A percentile compares a stretch with the other conserved stretches of the same genome.
These are phyloP conservation scores for Trichomycterus rosablanca DNA, from an alignment of 2,113 vertebrate genomes.

Conservation along the genomic window DNA sequence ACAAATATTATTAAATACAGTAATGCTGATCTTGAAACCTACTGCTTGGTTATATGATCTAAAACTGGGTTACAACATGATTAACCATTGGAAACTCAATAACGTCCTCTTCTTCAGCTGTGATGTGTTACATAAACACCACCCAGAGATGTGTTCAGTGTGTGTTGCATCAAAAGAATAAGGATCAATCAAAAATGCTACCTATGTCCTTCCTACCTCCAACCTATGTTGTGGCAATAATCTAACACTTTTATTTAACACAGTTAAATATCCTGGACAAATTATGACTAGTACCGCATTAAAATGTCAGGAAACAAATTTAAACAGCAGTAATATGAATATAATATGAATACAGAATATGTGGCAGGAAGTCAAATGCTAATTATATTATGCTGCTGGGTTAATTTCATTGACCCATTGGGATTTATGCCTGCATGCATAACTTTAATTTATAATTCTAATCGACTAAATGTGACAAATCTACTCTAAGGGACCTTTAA, in stretches of 20 bases:
- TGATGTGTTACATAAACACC: too few species aligned
- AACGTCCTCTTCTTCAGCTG: too few species aligned
- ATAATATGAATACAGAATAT: conserved; percentile 17
- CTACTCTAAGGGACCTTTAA: conserved; percentile 8
- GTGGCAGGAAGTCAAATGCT: conserved; percentile 26
- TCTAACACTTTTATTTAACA: neutral
- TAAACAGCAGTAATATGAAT: conserved; percentile 21
- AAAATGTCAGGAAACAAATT: conserved; percentile 7
- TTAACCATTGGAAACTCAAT: too few species aligned
- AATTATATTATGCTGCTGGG: conserved; percentile 27
- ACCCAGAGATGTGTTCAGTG: too few species aligned
- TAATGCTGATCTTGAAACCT: too few species aligned
- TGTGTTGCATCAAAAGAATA: too few species aligned
- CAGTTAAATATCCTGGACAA: neutral
- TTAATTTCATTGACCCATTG: conserved; percentile 24
- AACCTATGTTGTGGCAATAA: too few species aligned
- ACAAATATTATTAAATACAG: too few species aligned
- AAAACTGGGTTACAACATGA: too few species aligned
- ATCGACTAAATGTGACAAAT: conserved; percentile 26
- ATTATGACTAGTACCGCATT: conserved; percentile 4
- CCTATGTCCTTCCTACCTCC: too few species aligned
- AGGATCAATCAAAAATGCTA: too few species aligned
- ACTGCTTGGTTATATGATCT: too few species aligned
- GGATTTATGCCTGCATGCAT: conserved; percentile 25
- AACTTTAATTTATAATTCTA: conserved; percentile 12